Base-by-base conservation (phyloP, 2,113 vertebrate species). In the Pongo abelii region DNA sequence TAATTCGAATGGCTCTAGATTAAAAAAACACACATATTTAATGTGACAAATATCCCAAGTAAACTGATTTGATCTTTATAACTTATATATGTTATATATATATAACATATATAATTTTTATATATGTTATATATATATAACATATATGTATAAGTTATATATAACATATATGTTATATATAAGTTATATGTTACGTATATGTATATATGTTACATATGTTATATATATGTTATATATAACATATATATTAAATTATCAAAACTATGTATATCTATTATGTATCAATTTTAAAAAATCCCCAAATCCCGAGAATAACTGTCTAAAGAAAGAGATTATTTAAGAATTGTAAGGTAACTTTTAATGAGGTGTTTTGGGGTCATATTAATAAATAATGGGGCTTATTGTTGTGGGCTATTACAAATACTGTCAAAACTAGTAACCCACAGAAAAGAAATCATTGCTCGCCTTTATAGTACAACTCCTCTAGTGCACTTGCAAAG, bases 401-500 rank as follows among this genome's bases (percentile, higher is more conserved):
- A 86, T 67, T 94, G 22, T 84, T 89, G 35, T 84, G n/a, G 16
- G 23, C 46, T 97, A 86, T 94, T 80, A 96, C 25, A 90, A 87
- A 23, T 78, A 27, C 23, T 97, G 83, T 80, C 64, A 94, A 97
- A 88, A 85, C 81, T 81, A 52, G n/a, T 48, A 72, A 43, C 64
- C 46, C 14, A 30, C 3, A 64, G 86, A 86, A 94, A 95, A 91
- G 78, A 93, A 88, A n/a, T 0, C 32, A 93, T 59, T 89, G 75
- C 94, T 97, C 93, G 96, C 59, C 91, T 98, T 98, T 97, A 93
- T 50, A 97, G 90, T 84, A 80, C 81, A 96, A 80, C 25, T 98
- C 89, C 91, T 97, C 84, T 92, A 96, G 93, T 96, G 46, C 93
- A 98, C 97, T 98, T 96, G 80, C 95, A 96, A 97, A 96, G 96